A percentile compares a stretch with the other conserved stretches of the same genome.
phyloP scores from a whole-genome alignment of 1,140 invertebrate species.

The Chionoecetes opilio region DNA sequence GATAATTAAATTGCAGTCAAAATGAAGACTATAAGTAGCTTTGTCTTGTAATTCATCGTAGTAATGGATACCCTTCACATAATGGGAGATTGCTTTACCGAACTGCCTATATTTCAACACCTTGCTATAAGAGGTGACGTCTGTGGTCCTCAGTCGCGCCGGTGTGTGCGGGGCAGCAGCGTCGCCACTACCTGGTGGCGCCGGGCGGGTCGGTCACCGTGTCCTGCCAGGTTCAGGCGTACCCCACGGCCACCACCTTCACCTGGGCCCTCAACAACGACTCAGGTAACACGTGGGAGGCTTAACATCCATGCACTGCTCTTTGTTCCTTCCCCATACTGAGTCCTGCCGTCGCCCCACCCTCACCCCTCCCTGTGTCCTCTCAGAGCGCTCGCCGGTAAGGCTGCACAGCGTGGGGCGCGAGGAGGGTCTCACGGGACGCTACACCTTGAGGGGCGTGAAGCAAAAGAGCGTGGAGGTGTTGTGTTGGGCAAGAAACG shows the following conservation, averaged over 20 bases:
- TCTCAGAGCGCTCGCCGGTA: slow-evolving; percentile 12
- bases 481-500: slow-evolving; percentile 48
- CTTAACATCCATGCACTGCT: no score
- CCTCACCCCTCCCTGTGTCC: background rate
- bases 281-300: background rate
- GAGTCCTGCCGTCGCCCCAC: background rate
- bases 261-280: slow-evolving; percentile 49
- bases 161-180: slow-evolving; percentile 1
- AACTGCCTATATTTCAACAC: no score
- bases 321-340: no score
- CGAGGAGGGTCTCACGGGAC: slow-evolving; percentile 46
- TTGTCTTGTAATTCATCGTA: no score
- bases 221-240: slow-evolving; percentile 8
- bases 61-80: no score
- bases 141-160: slow-evolving; percentile 29
- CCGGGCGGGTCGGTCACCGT: background rate
- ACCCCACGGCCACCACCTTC: slow-evolving; percentile 51
- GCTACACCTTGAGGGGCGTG: slow-evolving; percentile 36
- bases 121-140: background rate
- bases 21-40: no score
- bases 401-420: slow-evolving; percentile 54
- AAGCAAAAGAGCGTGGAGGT: slow-evolving; percentile 53
- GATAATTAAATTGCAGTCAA: no score
- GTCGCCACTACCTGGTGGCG: slow-evolving; percentile 13
- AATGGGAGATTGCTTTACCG: no score